phyloP scores from a whole-genome alignment of 2,888 invertebrate genomes.

The Drosophila aldrichi region DNA sequence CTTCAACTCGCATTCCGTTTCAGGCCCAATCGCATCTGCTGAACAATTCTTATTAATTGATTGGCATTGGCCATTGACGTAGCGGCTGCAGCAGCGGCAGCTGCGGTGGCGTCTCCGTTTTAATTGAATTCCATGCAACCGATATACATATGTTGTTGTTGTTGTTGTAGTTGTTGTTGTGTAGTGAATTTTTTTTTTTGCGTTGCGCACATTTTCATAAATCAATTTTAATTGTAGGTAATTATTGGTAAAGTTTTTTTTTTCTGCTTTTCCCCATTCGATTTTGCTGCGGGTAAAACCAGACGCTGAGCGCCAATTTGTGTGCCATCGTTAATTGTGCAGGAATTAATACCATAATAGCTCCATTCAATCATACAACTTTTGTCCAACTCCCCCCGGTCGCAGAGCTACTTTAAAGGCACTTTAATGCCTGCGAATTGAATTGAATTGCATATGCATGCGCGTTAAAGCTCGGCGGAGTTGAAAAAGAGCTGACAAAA shows the following conservation, averaged over 20 bases:
- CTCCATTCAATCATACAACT: conserved; percentile 44
- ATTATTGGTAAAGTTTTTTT: conserved; percentile 72
- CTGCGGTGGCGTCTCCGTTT: conserved; percentile 52
- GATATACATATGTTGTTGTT: neutral
- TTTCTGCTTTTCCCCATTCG: neutral
- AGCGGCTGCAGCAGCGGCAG: conserved; percentile 11
- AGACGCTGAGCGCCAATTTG: conserved; percentile 41
- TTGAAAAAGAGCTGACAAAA: neutral
- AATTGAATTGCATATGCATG: neutral
- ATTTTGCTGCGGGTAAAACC: neutral
- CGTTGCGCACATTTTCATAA: conserved; percentile 66
- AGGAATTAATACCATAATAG: conserved; percentile 67
- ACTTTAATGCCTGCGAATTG: neutral
- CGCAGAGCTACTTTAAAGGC: neutral
- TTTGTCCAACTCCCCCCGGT: neutral
- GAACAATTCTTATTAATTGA: conserved; percentile 72
- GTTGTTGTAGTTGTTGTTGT: conserved; percentile 8
- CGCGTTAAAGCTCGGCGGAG: neutral
- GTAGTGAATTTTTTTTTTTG: neutral
- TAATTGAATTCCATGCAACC: conserved; percentile 67
- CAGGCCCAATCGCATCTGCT: conserved; percentile 7
- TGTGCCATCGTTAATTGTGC: conserved; percentile 67
- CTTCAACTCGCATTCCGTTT: neutral
- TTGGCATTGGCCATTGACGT: conserved; percentile 49
- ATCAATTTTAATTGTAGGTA: conserved; percentile 83